Evolutionary conservation across 1,140 invertebrate species (phyloP), one percentile per base, ranked within the genome.

Genomic region (Rhizoglyphus robini): DNA sequence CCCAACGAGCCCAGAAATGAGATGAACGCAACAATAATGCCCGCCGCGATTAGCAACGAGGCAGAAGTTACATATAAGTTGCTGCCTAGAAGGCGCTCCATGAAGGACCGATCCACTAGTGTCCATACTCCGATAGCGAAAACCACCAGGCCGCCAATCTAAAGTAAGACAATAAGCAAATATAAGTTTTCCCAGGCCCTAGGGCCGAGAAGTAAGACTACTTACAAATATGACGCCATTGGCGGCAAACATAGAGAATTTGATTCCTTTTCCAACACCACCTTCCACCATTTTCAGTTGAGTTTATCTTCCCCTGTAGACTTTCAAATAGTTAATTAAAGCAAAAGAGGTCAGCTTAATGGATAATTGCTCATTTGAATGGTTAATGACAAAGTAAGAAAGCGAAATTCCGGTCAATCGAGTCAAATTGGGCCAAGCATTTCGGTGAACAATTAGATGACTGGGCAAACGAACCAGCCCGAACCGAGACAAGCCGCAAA

Each of bases 1-100:
- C 89, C 90, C 60, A 88, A 79, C 74, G 88, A 91, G 31, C 90
- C 90, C 66, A 93, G 81, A 73, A 90, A 85, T 3, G 88, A 85
- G 29, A 91, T 82, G 38, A 92, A 71, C 67, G 84, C 81, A 32
- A 88, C 83, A 27, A 87, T 76, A 18, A 84, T 80, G 11, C 88
- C 89, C 48, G 86, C 88, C 2, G 82, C 83, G 25, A 91, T 82
- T 29, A 92, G 76, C 65, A 91, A 86, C 68, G 86, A 88, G 31
- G 88, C 82, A 0, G 88, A 84, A 34, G 67, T 88, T 46, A 84
- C 83, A 75, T 88, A 88, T 69, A 90, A 78, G 76, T 90, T 87
- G 65, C 86, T 89, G 29, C 86, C 87, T 25, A 91, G 77, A 20
- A 94, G 74, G 67, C 87, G 83, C 72, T 86, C 87, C 48, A 90